Base-by-base conservation (phyloP, 2,888 invertebrate genomes). In the Torymus tubicola region DNA sequence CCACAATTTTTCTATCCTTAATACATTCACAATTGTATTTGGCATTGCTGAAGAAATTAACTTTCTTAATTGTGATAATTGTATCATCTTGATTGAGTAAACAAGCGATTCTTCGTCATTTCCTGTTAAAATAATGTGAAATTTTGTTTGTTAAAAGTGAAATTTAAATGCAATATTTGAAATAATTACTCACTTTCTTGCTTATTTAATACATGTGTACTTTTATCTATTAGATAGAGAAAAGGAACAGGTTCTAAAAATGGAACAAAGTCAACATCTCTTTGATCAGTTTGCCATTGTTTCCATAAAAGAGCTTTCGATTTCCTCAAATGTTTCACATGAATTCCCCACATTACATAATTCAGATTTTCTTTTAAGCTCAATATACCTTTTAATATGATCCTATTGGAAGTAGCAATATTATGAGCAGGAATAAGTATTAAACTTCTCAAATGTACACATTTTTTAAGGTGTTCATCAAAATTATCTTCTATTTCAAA, bases 401-500 rank as follows among this genome's bases (percentile, higher is more conserved):
- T 58, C 16, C 58, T 58, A 16, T 58, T 58, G 16, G 58, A 14
- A 10, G 58, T 58, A 58, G 58, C 58, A 16, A 58, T 16, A 16
- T n/a, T 58, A 8, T 12, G 16, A 1, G 58, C 58, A 16, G 58
- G 58, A 58, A 58, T 58, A 1, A 58, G 58, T 16, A 58, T 58
- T 16, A 58, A 58, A 58, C 58, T 58, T 58, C 16, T 58, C 16
- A 58, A 58, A 58, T 58, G 1, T n/a, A 16, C 16, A 58, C 58
- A 58, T 58, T 14, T 58, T 58, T 58, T 58, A 8, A 58, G 58
- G 8, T 58, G 58, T 16, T 58, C 58, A n/a, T 58, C 58, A 58
- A 58, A 58, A 58, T 58, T 58, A 12, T 58, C 58, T 58, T 58
- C 58, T 16, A 58, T 16, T 58, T 58, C 58, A 16, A 58, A 58